A percentile compares a stretch with the other conserved stretches of the same genome.
These are phyloP conservation scores for Gastracanthus pulcherrimus DNA, from an alignment of 2,888 invertebrate species.

Conservation along the genomic window DNA sequence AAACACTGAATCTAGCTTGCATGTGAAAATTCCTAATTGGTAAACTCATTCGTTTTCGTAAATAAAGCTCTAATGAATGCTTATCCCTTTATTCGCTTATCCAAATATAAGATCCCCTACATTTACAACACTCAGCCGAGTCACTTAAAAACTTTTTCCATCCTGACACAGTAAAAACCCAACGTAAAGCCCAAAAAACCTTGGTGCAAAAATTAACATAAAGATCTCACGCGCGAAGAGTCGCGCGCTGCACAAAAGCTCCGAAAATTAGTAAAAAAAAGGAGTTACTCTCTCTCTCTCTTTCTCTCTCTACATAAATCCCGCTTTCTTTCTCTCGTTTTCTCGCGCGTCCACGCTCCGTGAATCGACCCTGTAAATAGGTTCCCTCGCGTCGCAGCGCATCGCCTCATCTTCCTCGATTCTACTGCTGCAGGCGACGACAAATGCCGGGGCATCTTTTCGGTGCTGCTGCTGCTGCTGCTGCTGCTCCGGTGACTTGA, in stretches of 20 bases:
- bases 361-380: conserved; percentile 46
- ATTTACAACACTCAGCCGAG: no score
- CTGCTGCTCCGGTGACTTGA: conserved; percentile 36
- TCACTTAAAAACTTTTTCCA: no score
- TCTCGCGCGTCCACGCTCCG: not conserved
- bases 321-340: not conserved
- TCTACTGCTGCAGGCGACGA: conserved; percentile 14
- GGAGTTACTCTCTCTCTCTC: not conserved
- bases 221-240: not conserved
- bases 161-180: no score
- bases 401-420: conserved; percentile 34
- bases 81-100: not conserved
- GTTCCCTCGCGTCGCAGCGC: conserved; percentile 20
- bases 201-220: conserved; percentile 15
- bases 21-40: no score
- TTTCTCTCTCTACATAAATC: not conserved
- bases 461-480: no score
- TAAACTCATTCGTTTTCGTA: not conserved
- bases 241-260: not conserved
- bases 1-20: no score
- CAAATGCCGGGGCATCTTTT: conserved; percentile 53
- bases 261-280: not conserved
- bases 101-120: not conserved
- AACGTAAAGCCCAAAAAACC: not conserved
- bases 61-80: not conserved